phyloP scores from a whole-genome alignment of 2,113 vertebrate genomes.

The Syngnathus typhle region DNA sequence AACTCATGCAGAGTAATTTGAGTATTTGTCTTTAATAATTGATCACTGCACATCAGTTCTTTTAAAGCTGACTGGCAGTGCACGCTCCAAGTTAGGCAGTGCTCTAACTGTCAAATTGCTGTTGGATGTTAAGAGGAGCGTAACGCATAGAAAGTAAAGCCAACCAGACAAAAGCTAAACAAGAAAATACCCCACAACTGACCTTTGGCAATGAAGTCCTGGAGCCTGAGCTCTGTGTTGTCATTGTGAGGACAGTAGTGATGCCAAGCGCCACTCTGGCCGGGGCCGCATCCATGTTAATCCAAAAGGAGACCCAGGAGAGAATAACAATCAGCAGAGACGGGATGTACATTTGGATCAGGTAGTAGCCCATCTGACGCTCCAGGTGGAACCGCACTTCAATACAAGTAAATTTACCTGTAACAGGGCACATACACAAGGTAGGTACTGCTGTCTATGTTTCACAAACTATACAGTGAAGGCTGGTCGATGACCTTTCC shows the following conservation, averaged over 20 bases:
- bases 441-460: too few species aligned
- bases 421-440: background rate
- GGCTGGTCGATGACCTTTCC: too few species aligned
- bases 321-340: slow-evolving; percentile 76
- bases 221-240: slow-evolving; percentile 95
- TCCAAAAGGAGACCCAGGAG: slow-evolving; percentile 87
- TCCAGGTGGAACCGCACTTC: slow-evolving; percentile 96
- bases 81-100: background rate
- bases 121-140: background rate
- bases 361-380: slow-evolving; percentile 97
- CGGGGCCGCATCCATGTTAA: slow-evolving; percentile 80
- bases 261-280: slow-evolving; percentile 94
- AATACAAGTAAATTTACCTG: slow-evolving; percentile 96
- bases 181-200: background rate
- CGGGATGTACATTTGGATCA: slow-evolving; percentile 82
- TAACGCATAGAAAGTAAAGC: background rate
- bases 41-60: background rate
- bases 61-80: background rate
- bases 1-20: background rate
- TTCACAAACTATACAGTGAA: background rate
- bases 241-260: slow-evolving; percentile 97
- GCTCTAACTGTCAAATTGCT: background rate
- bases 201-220: slow-evolving; percentile 91
- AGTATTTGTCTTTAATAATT: background rate
- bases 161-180: background rate